These are phyloP conservation scores for Protosalanx chinensis DNA, from an alignment of 2,797 vertebrate genomes.

Conservation along the genomic window DNA sequence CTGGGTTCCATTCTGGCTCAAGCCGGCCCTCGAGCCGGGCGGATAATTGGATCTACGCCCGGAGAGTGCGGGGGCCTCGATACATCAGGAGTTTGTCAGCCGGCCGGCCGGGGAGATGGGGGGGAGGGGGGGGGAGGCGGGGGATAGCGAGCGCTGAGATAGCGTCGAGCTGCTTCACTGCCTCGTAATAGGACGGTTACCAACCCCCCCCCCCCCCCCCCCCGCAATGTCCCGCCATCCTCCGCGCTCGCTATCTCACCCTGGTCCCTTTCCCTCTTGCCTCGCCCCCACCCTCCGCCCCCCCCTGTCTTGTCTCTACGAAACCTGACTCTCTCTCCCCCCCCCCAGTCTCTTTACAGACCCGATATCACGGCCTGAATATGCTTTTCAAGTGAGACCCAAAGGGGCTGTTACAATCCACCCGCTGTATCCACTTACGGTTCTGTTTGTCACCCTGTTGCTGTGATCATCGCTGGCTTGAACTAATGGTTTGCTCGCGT, in stretches of 20 bases:
- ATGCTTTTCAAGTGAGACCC: no score
- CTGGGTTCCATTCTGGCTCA: constrained; percentile 45
- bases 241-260: not conserved
- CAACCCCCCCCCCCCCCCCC: constrained; percentile 28
- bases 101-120: constrained; percentile 30
- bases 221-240: not conserved
- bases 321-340: not conserved
- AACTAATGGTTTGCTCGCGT: no score
- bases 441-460: no score
- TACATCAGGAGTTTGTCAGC: constrained; percentile 65
- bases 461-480: no score
- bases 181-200: constrained; percentile 60
- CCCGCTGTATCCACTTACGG: no score
- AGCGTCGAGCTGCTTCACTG: constrained; percentile 50
- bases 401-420: no score
- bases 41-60: constrained; percentile 61
- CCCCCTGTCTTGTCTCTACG: not conserved
- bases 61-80: constrained; percentile 43
- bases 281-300: no score
- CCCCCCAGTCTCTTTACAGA: not conserved
- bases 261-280: not conserved
- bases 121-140: no score
- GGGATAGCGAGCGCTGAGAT: constrained; percentile 19
- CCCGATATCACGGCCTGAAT: not conserved
- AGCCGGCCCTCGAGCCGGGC: constrained; percentile 33